A percentile compares a stretch with the other conserved stretches of the same genome.
Conservation (phyloP, 2,113 vertebrate species). For the Anser cygnoides region DNA sequence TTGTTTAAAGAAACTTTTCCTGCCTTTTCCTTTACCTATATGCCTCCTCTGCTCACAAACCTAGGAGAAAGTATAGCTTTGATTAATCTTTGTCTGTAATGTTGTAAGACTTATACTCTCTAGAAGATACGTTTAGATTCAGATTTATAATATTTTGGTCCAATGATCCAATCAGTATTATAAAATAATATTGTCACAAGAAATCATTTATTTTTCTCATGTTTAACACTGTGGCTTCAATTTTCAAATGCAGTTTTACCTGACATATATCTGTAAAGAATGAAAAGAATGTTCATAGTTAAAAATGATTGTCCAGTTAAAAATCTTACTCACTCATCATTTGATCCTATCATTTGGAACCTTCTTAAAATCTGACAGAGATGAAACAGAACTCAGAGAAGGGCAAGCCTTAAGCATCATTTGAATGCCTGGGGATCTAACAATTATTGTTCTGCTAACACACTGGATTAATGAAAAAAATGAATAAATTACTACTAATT, state of each 20-base stretch:
- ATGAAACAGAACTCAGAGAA: neutral
- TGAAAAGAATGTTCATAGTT: neutral
- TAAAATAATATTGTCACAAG: neutral
- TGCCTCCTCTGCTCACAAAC: neutral
- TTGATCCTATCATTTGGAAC: neutral
- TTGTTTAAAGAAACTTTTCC: conserved; percentile 31
- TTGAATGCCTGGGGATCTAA: conserved; percentile 11
- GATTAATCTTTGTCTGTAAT: conserved; percentile 3
- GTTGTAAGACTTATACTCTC: neutral
- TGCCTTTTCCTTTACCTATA: neutral
- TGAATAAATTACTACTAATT: neutral
- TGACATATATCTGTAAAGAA: neutral
- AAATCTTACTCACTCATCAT: neutral
- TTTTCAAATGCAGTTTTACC: neutral
- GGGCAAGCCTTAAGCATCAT: neutral
- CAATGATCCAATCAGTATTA: neutral
- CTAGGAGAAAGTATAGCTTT: neutral
- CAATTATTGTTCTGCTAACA: neutral
- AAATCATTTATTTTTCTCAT: neutral
- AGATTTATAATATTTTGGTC: neutral
- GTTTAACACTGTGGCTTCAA: neutral
- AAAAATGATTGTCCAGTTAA: neutral
- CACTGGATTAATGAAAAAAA: conserved; percentile 21
- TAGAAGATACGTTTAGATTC: neutral
- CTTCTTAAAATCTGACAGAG: neutral